These are phyloP conservation scores for Tetragonula clypearis DNA, from an alignment of 1,140 invertebrate species.

Conservation along the genomic window DNA sequence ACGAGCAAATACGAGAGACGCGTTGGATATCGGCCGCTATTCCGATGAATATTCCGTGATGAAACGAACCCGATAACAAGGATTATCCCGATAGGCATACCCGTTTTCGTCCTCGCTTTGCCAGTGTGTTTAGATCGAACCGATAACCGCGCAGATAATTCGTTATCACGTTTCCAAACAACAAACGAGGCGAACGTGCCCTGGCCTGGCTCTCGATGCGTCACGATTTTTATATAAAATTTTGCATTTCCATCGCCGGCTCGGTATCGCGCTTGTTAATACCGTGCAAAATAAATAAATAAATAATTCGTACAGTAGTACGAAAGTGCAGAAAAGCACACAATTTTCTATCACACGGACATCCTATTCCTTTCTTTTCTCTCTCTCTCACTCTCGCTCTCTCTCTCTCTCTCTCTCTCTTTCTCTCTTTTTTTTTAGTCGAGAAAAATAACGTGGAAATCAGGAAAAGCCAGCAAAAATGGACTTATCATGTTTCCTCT, in stretches of 20 bases:
- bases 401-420: no score
- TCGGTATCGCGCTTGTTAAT: background rate
- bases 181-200: background rate
- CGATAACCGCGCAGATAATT: slow-evolving; percentile 18
- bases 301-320: no score
- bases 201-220: background rate
- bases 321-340: no score
- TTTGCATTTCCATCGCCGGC: background rate
- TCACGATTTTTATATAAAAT: background rate
- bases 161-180: slow-evolving; percentile 12
- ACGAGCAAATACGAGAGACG: slow-evolving; percentile 14
- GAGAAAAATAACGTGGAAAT: no score
- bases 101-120: slow-evolving; percentile 21
- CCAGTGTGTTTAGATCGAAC: slow-evolving; percentile 1
- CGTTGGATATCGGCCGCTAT: background rate
- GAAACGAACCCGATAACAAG: slow-evolving; percentile 12
- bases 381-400: no score
- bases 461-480: no score
- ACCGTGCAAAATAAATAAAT: background rate
- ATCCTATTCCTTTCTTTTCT: no score
- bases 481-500: no score
- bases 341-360: no score
- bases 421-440: no score
- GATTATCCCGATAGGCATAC: slow-evolving; percentile 30
- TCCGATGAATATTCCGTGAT: slow-evolving; percentile 1